Evolutionary conservation across 2,113 vertebrate genomes (phyloP).

Genomic region (Prietella phreatophila): DNA sequence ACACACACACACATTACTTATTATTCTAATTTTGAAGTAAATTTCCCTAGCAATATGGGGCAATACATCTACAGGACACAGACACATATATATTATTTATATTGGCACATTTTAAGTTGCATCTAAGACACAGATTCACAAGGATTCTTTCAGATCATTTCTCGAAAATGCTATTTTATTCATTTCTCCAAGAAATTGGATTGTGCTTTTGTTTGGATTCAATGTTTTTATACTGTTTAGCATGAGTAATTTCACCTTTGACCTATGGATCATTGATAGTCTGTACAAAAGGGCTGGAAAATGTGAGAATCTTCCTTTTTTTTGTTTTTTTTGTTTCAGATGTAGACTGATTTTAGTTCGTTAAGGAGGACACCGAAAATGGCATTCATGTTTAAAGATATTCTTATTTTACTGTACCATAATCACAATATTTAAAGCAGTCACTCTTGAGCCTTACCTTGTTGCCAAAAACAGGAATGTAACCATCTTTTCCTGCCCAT

Average conservation of each 20-base stretch:
- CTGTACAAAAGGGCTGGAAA: neutral
- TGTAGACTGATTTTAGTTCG: neutral
- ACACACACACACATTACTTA: neutral
- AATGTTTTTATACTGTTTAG: neutral
- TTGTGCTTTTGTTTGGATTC: neutral
- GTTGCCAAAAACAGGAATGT: slow-evolving; percentile 81
- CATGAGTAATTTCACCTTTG: neutral
- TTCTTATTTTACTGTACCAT: neutral
- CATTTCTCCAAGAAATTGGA: neutral
- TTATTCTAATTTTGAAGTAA: neutral
- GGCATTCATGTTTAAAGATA: neutral
- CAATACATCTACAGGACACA: neutral
- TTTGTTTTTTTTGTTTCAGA: neutral
- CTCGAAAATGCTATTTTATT: neutral
- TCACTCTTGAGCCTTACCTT: slow-evolving; percentile 74
- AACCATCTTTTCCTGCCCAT: slow-evolving; percentile 80
- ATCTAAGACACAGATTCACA: neutral
- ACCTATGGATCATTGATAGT: neutral
- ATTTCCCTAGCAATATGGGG: neutral
- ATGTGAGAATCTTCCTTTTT: neutral
- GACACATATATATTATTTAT: neutral
- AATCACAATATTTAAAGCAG: neutral
- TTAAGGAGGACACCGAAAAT: neutral
- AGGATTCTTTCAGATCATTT: neutral
- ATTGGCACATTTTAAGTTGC: neutral